These are phyloP conservation scores for Drosophila quadrilineata DNA, from an alignment of 1,140 invertebrate genomes.

Conservation along the genomic window DNA sequence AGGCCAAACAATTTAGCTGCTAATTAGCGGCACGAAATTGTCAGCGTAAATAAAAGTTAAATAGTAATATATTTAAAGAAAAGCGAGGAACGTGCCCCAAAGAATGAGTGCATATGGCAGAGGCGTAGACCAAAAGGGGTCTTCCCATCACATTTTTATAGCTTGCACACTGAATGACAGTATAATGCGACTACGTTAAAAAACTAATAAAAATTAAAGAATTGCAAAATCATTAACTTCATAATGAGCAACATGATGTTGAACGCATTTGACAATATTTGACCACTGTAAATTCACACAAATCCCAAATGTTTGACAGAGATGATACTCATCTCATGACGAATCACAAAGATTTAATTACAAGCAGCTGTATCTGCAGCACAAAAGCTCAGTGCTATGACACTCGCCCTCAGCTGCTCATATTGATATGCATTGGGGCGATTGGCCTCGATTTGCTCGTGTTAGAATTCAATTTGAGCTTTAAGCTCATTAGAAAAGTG, in stretches of 20 bases:
- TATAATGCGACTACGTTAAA: too few relatives aligned
- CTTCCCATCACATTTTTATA: too few relatives aligned
- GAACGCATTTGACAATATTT: not conserved
- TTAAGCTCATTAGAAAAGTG: slow-evolving; percentile 56
- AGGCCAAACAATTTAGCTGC: slow-evolving; percentile 32
- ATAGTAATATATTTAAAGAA: slow-evolving; percentile 5
- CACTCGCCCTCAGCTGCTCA: not conserved
- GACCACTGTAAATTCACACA: slow-evolving; percentile 7
- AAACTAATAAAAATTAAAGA: not conserved
- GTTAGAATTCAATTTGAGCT: slow-evolving; percentile 33
- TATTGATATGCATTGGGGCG: not conserved
- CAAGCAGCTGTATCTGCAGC: slow-evolving; percentile 10
- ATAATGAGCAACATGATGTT: not conserved
- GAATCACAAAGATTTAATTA: slow-evolving; percentile 31
- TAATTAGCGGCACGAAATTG: slow-evolving; percentile 53
- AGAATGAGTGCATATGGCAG: not conserved
- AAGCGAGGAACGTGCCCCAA: slow-evolving; percentile 18
- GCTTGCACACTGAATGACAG: too few relatives aligned
- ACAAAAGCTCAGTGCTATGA: slow-evolving; percentile 11
- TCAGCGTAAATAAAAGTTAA: slow-evolving; percentile 34
- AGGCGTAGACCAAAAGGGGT: not conserved
- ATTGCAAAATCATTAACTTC: slow-evolving; percentile 19
- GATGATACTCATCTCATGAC: slow-evolving; percentile 17
- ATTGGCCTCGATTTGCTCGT: slow-evolving; percentile 41
- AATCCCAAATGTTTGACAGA: slow-evolving; percentile 17